Evolutionary conservation across 1,140 invertebrate species (phyloP).

Genomic region (Eumaeus atala): DNA sequence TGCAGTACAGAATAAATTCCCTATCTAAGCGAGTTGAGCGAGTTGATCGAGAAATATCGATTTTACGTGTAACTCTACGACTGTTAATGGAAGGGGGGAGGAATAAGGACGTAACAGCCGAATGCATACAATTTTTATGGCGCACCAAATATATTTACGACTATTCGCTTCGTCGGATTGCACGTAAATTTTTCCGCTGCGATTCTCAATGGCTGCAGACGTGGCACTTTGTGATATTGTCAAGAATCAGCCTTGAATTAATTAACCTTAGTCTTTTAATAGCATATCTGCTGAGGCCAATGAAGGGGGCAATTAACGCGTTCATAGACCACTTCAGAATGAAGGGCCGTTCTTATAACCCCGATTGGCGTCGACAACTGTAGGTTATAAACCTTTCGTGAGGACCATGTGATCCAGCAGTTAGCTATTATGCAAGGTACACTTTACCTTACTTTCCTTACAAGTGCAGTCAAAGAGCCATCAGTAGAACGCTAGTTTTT

Average conservation of each 20-base stretch:
- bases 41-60: no score
- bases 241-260: constrained; percentile 8
- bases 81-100: no score
- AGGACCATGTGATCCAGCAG: no score
- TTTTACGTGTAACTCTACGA: neutral
- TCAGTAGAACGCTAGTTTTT: no score
- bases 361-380: no score
- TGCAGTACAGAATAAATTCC: no score
- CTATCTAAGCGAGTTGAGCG: no score
- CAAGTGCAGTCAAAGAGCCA: no score
- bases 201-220: constrained; percentile 13
- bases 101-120: constrained; percentile 46
- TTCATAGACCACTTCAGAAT: neutral
- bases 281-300: constrained; percentile 5
- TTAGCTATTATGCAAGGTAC: no score
- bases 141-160: constrained; percentile 53
- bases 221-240: constrained; percentile 3
- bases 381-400: no score
- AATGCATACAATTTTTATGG: constrained; percentile 54
- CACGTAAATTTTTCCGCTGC: constrained; percentile 45
- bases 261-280: neutral
- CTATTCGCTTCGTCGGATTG: constrained; percentile 49
- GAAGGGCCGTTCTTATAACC: neutral
- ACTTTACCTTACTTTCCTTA: no score
- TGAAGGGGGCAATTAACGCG: constrained; percentile 1